Percentiles rank a stretch among this genome's conserved stretches.
Evolutionary conservation across 1,140 invertebrate genomes (phyloP).

Genomic region (Maniola jurtina): DNA sequence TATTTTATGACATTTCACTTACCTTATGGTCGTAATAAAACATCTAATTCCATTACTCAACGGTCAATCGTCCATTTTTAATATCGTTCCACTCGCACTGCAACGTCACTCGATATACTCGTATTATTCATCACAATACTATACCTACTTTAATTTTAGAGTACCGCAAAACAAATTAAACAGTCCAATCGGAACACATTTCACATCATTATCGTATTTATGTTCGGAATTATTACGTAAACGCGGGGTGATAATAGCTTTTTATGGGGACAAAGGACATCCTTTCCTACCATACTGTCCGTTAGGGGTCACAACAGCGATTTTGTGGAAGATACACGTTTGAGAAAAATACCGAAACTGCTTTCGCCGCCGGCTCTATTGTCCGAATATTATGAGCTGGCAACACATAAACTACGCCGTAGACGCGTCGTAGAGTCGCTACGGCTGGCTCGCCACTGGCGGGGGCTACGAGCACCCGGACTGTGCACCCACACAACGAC

Average conservation of each 20-base stretch:
- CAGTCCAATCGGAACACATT: constrained; percentile 17
- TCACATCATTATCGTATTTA: constrained; percentile 31
- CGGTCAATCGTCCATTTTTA: constrained; percentile 9
- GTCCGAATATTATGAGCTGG: constrained; percentile 54
- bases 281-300: constrained; percentile 53
- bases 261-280: constrained; percentile 44
- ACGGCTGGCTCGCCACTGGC: constrained; percentile 66
- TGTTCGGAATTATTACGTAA: constrained; percentile 48
- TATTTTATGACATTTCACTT: neutral
- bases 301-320: constrained; percentile 42
- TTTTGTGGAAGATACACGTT: constrained; percentile 34
- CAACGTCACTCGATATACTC: constrained; percentile 1
- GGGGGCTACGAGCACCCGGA: constrained; percentile 70
- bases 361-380: constrained; percentile 61
- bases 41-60: constrained; percentile 11
- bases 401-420: constrained; percentile 52
- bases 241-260: constrained; percentile 44
- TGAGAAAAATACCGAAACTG: constrained; percentile 64
- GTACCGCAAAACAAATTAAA: constrained; percentile 15
- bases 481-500: constrained; percentile 52
- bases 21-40: constrained; percentile 4
- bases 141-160: neutral
- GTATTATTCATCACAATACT: neutral
- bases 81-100: constrained; percentile 5
- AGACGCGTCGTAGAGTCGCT: constrained; percentile 61